Base-by-base conservation (phyloP, 37 sponge, comb jelly and placozoan genomes). In the Hexactinellida sp. region DNA sequence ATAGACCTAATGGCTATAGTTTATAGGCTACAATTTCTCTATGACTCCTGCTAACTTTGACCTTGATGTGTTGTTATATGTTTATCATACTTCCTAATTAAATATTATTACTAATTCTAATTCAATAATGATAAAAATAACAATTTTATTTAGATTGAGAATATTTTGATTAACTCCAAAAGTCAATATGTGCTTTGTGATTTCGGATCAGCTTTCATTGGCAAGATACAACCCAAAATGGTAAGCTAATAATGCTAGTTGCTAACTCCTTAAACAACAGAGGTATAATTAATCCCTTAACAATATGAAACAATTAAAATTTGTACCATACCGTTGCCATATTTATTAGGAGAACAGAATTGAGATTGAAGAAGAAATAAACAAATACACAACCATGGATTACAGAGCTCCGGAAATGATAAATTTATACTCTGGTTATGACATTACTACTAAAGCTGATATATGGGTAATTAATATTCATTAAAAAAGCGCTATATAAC, bases 361-460 rank as follows among this genome's bases (percentile, higher is more conserved):
- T 83, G 84, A 38, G 10, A 37, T 83, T 28, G 84, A 63, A 23
- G 76, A 63, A 32, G 76, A 94, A 55, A 90, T 94, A 16, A 83
- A 88, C 38, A 90, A 91, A n/a, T 94, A 91, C 85, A 97, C 98
- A 21, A 97, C 98, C 0, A 51, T 97, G 41, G 84, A 93, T 3
- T 97, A 97, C 85, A 82, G 98, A 37, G 85, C 98, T 36, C 98
- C 98, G 0, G 98, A 97, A 87, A 97, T 97, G 98, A 91, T 94
- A 25, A 92, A 93, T 36, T 84, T 97, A 41, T 97, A 93, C 82
- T 85, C 89, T 83, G 94, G 92, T 0, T 86, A 94, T 25, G 82
- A 87, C 24, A 97, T 97, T 36, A 85, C 91, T 24, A 89, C 92
- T 23, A 93, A 94, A 38, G 86, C 94, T 32, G 98, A 97, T 82